Conservation (phyloP, 2,888 invertebrate species). For the Sesia bembeciformis region DNA sequence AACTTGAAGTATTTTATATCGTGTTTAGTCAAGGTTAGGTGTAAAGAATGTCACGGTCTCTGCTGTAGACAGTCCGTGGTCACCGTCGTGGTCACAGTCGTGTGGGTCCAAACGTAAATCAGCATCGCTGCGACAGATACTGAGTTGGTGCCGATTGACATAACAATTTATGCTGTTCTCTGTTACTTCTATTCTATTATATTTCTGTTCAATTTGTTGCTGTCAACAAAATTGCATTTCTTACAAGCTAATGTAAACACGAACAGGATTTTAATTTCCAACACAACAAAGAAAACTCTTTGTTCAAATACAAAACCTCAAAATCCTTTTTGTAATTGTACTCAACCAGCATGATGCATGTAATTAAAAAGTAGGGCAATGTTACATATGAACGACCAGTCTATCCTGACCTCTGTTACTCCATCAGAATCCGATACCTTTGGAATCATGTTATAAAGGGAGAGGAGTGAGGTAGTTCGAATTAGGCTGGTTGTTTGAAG, state of each 20-base stretch:
- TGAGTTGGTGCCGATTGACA: too few species aligned
- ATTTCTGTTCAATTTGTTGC: too few species aligned
- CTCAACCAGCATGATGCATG: constrained; percentile 52
- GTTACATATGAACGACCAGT: constrained; percentile 22
- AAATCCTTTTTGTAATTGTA: constrained; percentile 57
- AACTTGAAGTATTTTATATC: too few species aligned
- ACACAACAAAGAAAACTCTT: constrained; percentile 14
- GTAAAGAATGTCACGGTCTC: too few species aligned
- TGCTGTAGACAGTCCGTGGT: too few species aligned
- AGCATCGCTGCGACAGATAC: too few species aligned
- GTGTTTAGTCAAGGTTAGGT: too few species aligned
- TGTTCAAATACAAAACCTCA: constrained; percentile 27
- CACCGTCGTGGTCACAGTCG: too few species aligned
- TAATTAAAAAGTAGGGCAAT: constrained; percentile 63
- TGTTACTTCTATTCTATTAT: too few species aligned
- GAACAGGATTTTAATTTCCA: constrained; percentile 4
- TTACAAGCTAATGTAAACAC: not conserved
- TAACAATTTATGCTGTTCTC: too few species aligned
- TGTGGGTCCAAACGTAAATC: too few species aligned
- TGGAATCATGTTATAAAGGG: constrained; percentile 11
- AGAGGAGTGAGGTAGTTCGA: constrained; percentile 5
- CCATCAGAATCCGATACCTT: not conserved
- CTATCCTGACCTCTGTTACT: constrained; percentile 14
- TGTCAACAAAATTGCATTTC: too few species aligned
- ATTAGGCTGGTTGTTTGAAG: constrained; percentile 12